These are phyloP conservation scores for Orius laevigatus DNA, from an alignment of 1,140 invertebrate genomes.

Conservation along the genomic window DNA sequence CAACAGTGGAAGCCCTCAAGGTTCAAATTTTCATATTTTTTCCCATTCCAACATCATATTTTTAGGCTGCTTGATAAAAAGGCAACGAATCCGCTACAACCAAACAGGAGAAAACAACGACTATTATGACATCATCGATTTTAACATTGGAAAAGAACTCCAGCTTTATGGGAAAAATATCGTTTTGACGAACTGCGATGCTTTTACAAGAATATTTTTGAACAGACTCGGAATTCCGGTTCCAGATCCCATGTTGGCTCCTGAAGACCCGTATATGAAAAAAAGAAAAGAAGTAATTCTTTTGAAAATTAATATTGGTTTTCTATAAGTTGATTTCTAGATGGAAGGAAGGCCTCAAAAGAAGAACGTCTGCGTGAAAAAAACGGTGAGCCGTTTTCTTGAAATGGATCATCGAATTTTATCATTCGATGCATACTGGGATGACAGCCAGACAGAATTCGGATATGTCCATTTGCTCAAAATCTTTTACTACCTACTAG, in stretches of 20 bases:
- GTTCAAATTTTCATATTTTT: too few relatives aligned
- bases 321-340: too few relatives aligned
- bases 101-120: slow-evolving; percentile 38
- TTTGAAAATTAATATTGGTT: too few relatives aligned
- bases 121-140: slow-evolving; percentile 57
- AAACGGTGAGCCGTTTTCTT: slow-evolving; percentile 52
- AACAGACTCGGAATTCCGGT: slow-evolving; percentile 68
- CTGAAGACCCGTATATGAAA: slow-evolving; percentile 35
- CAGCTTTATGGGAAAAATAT: slow-evolving; percentile 60
- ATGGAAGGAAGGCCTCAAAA: slow-evolving; percentile 6
- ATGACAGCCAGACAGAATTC: slow-evolving; percentile 56
- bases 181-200: slow-evolving; percentile 67
- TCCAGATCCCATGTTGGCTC: slow-evolving; percentile 44
- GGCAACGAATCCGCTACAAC: slow-evolving; percentile 59
- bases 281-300: slow-evolving; percentile 26
- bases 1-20: slow-evolving; percentile 58
- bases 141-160: slow-evolving; percentile 59
- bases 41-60: too few relatives aligned
- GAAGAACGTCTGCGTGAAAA: slow-evolving; percentile 1
- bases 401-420: slow-evolving; percentile 59
- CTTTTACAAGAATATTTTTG: slow-evolving; percentile 70
- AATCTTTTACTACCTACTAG: slow-evolving; percentile 66
- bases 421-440: slow-evolving; percentile 79
- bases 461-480: slow-evolving; percentile 57
- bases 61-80: slow-evolving; percentile 48